These are phyloP conservation scores for Drosophila mimica DNA, from an alignment of 2,888 invertebrate species.

Conservation along the genomic window DNA sequence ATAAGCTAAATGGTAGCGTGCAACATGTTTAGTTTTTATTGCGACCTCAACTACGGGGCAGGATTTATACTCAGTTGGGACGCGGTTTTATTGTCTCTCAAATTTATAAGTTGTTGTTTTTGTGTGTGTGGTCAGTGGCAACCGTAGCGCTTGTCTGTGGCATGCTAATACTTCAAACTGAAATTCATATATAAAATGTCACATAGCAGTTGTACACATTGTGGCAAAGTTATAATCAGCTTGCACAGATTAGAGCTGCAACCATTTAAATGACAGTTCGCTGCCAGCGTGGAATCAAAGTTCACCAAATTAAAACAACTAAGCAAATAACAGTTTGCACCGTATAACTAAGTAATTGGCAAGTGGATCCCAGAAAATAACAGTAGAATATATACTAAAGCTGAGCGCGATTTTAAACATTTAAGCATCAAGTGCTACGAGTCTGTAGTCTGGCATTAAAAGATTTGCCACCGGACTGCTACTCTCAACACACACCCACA, in stretches of 20 bases:
- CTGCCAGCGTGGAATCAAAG: slow-evolving; percentile 20
- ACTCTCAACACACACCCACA: background rate
- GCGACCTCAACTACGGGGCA: slow-evolving; percentile 34
- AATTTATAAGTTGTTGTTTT: slow-evolving; percentile 12
- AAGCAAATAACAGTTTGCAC: background rate
- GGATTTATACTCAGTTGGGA: slow-evolving; percentile 31
- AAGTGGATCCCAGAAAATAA: background rate
- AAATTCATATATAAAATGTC: slow-evolving; percentile 44
- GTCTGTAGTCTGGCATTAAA: slow-evolving; percentile 41
- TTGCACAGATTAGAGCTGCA: slow-evolving; percentile 29
- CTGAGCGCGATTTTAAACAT: background rate
- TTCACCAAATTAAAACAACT: background rate
- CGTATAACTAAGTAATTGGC: background rate
- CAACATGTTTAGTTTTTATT: slow-evolving; percentile 68
- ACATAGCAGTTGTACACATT: background rate
- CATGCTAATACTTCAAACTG: slow-evolving; percentile 23
- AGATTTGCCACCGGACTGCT: slow-evolving; percentile 44
- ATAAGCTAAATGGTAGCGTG: slow-evolving; percentile 20
- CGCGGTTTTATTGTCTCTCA: slow-evolving; percentile 47
- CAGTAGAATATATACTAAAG: background rate
- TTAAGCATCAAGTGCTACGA: background rate
- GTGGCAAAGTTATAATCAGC: slow-evolving; percentile 45
- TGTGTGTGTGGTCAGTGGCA: slow-evolving; percentile 31
- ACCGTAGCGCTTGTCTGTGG: slow-evolving; percentile 28
- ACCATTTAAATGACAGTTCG: slow-evolving; percentile 18